phyloP scores from a whole-genome alignment of 2,113 vertebrate genomes.

The Telmatochromis sp. region DNA sequence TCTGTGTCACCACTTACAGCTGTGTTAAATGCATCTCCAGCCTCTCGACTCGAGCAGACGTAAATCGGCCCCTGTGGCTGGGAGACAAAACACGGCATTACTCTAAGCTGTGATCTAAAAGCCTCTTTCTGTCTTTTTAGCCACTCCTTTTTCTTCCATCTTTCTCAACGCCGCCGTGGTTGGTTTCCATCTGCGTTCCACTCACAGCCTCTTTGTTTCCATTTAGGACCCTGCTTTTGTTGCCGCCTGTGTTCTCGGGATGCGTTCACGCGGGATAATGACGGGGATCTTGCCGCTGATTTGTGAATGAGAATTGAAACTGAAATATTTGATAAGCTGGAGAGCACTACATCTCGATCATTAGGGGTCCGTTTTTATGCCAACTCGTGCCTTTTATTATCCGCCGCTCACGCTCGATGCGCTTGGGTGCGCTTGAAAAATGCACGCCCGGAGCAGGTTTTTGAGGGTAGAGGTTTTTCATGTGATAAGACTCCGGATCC shows the following conservation, averaged over 20 bases:
- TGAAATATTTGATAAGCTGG: not conserved
- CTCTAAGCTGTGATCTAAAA: constrained; percentile 67
- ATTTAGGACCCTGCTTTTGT: not conserved
- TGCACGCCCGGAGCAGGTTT: not conserved
- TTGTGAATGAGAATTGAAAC: not conserved
- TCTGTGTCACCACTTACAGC: constrained; percentile 87
- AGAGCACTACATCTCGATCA: not conserved
- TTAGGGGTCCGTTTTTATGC: not conserved
- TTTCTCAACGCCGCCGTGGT: not conserved
- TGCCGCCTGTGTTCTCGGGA: not conserved
- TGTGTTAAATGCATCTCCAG: constrained; percentile 85
- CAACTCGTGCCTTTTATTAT: not conserved
- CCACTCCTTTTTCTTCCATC: constrained; percentile 25
- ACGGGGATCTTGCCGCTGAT: not conserved
- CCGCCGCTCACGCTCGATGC: not conserved
- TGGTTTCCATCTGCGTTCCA: constrained; percentile 6
- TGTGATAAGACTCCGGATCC: constrained; percentile 1
- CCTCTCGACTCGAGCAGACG: constrained; percentile 66
- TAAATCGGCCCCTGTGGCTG: constrained; percentile 75
- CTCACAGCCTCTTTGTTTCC: constrained; percentile 17
- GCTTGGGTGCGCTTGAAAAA: not conserved
- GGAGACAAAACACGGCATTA: constrained; percentile 65
- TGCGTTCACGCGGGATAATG: not conserved
- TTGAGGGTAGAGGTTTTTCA: constrained; percentile 4
- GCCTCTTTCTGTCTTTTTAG: constrained; percentile 30